phyloP scores from a whole-genome alignment of 64 coral and sea anemone species.

The Orbicella faveolata region DNA sequence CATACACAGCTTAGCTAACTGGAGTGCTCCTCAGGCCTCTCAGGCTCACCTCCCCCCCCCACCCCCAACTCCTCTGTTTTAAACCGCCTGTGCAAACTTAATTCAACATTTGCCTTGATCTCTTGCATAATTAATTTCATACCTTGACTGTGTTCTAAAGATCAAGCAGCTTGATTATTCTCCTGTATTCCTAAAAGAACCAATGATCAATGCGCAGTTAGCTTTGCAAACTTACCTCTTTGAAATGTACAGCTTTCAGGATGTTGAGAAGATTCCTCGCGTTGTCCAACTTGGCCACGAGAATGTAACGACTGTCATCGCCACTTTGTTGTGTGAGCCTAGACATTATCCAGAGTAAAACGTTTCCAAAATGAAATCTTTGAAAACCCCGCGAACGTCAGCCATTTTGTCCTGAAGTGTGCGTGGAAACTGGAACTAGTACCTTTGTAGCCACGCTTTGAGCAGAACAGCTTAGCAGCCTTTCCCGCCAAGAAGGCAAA shows the following conservation, averaged over 20 bases:
- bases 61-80: too few species aligned
- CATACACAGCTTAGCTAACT: too few species aligned
- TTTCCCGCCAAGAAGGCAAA: neutral
- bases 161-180: too few species aligned
- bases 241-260: slow-evolving; percentile 96
- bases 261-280: slow-evolving; percentile 90
- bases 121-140: neutral
- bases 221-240: slow-evolving; percentile 70
- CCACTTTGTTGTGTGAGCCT: slow-evolving; percentile 82
- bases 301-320: slow-evolving; percentile 89
- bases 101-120: too few species aligned
- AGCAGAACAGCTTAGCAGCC: neutral
- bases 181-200: too few species aligned
- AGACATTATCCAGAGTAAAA: slow-evolving; percentile 55
- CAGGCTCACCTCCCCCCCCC: too few species aligned
- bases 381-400: slow-evolving; percentile 30
- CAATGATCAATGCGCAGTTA: too few species aligned
- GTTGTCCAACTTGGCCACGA: slow-evolving; percentile 91
- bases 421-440: neutral
- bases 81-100: too few species aligned
- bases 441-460: neutral
- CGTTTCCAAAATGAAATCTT: neutral
- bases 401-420: slow-evolving; percentile 16
- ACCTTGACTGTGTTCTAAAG: too few species aligned
- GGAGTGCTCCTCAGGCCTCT: too few species aligned